Base-by-base conservation (phyloP, 2,113 vertebrate genomes). In the Hipposideros armiger region DNA sequence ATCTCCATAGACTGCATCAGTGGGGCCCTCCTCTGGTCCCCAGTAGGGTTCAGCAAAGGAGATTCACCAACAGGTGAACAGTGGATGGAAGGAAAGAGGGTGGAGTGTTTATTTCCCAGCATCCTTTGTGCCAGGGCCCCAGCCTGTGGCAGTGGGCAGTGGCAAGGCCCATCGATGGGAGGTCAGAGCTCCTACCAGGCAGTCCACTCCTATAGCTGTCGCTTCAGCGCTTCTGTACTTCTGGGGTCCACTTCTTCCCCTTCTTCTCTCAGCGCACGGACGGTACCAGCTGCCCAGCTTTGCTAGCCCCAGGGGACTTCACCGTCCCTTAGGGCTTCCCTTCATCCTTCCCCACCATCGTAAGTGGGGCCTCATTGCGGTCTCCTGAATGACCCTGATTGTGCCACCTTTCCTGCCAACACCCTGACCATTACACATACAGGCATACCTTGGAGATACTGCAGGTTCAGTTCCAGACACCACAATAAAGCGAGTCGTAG, bases 81-180 rank as follows among this genome's bases (percentile, higher is more conserved):
- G 58, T 13, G 22, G 22, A 20, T 45, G 30, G 17, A 47, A 86
- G 73, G 73, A 54, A 30, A 20, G 89, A 30, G 50, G 16, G 28
- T 7, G 3, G 22, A 10, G 8, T 13, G 8, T 26, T 40, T 60
- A 30, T 32, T n/a, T 19, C 32, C 36, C 40, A 1, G 62, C 15
- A n/a, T 6, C 20, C 30, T 60, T 4, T 11, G 16, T 32, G n/a
- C 24, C 52, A 4, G 54, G 4, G 3, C 42, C 36, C 40, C 60
- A 40, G 7, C 30, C 42, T 0, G 2, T 17, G 76, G 32, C 52
- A 2, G 3, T 24, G 60, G 69, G 16, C 42, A 4, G 45, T 7
- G 17, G 14, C 14, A 0, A 3, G 26, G 60, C 3, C n/a, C 0
- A n/a, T 26, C 47, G 26, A 16, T 10, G 20, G 30, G 40, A 80